Percentiles rank a stretch among this genome's conserved stretches.
Evolutionary conservation across 2,888 invertebrate species (phyloP).

Genomic region (Chorisops tibialis): DNA sequence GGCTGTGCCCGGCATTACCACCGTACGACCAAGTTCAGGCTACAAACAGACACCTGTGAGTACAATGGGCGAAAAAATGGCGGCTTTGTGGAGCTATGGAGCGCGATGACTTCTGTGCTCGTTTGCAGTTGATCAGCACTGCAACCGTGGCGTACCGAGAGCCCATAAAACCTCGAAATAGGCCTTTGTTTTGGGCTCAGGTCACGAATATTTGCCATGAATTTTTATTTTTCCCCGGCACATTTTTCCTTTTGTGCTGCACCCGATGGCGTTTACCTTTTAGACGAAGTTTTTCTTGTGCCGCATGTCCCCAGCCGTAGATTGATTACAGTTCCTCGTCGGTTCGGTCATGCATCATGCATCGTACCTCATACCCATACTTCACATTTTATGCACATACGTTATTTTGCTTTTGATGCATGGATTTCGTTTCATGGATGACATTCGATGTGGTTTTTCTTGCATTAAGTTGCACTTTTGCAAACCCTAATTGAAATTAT

Average conservation of each 20-base stretch:
- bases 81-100: conserved; percentile 16
- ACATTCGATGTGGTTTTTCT: conserved; percentile 23
- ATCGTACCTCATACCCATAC: background rate
- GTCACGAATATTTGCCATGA: conserved; percentile 38
- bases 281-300: conserved; percentile 18
- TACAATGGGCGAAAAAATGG: conserved; percentile 3
- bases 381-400: conserved; percentile 19
- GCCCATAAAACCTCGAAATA: conserved; percentile 35
- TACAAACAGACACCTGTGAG: conserved; percentile 18
- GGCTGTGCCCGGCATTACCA: too few species aligned
- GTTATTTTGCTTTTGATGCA: conserved; percentile 22
- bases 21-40: too few species aligned
- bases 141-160: conserved; percentile 28
- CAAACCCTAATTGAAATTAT: conserved; percentile 23
- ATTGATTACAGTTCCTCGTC: conserved; percentile 22
- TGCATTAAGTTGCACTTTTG: conserved; percentile 18
- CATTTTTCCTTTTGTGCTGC: conserved; percentile 6
- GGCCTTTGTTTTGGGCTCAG: conserved; percentile 37
- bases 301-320: conserved; percentile 14
- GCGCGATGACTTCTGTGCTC: conserved; percentile 27
- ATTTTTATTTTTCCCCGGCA: conserved; percentile 33
- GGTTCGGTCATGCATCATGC: conserved; percentile 19
- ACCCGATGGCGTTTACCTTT: conserved; percentile 2
- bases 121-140: conserved; percentile 29
- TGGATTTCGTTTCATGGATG: conserved; percentile 24